Conservation (phyloP, 1,140 invertebrate species). For the Chironomus tepperi region DNA sequence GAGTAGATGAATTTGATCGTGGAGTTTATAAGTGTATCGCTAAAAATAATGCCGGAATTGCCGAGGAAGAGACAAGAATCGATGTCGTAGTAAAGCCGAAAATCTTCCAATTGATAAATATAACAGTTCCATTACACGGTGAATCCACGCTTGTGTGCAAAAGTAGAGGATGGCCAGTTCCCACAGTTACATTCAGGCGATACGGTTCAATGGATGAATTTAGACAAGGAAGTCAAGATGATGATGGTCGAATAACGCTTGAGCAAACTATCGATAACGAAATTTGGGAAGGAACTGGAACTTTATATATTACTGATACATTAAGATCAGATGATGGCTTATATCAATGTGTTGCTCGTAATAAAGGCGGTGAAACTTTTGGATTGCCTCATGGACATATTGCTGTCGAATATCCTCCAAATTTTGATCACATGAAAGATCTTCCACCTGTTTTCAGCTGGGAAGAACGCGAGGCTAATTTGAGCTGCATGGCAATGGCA, state of each 20-base stretch:
- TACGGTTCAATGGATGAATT: conserved; percentile 48
- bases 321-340: conserved; percentile 71
- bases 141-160: conserved; percentile 62
- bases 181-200: conserved; percentile 58
- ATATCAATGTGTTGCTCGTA: conserved; percentile 78
- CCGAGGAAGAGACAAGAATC: conserved; percentile 44
- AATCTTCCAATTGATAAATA: conserved; percentile 67
- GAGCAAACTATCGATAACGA: conserved; percentile 47
- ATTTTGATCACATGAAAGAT: conserved; percentile 64
- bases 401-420: conserved; percentile 71
- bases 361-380: conserved; percentile 61
- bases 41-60: conserved; percentile 66
- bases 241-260: conserved; percentile 53
- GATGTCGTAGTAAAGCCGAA: conserved; percentile 67
- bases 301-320: conserved; percentile 52
- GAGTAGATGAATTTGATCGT: conserved; percentile 66
- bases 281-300: conserved; percentile 52
- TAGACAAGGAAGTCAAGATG: conserved; percentile 47
- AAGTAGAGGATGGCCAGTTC: conserved; percentile 65
- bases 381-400: conserved; percentile 63
- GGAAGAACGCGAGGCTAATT: conserved; percentile 67
- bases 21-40: conserved; percentile 77
- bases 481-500: conserved; percentile 67
- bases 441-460: conserved; percentile 66
- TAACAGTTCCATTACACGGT: conserved; percentile 53